Conservation (phyloP, 2,797 vertebrate genomes). For the Anas georgica region DNA sequence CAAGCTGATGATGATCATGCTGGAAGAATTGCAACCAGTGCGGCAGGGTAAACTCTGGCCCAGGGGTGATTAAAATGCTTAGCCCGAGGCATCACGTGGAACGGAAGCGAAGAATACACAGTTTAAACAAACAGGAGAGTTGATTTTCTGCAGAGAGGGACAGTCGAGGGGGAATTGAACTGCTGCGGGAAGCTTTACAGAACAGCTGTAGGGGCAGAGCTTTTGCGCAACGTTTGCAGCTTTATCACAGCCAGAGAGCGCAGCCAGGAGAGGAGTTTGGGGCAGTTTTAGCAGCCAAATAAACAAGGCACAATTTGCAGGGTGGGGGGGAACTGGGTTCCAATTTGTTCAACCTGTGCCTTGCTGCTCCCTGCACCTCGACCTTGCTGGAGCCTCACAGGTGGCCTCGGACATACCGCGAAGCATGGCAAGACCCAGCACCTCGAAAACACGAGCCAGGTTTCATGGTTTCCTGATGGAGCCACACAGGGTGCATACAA, state of each 20-base stretch:
- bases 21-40: background rate
- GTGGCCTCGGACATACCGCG: fast-evolving
- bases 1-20: background rate
- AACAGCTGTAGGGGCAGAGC: background rate
- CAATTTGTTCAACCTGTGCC: fast-evolving
- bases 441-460: too few relatives aligned
- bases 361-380: background rate
- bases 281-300: background rate
- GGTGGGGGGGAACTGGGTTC: background rate
- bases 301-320: background rate
- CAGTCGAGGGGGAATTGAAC: background rate
- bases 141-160: background rate
- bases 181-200: background rate
- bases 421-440: background rate
- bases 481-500: too few relatives aligned
- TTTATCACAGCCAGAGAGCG: background rate
- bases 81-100: background rate
- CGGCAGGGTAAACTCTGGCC: background rate
- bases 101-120: slow-evolving; percentile 2
- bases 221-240: slow-evolving; percentile 14
- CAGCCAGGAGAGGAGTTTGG: background rate
- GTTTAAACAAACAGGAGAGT: background rate
- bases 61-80: background rate
- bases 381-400: background rate
- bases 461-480: too few relatives aligned